A percentile compares a stretch with the other conserved stretches of the same genome.
phyloP scores from a whole-genome alignment of 2,113 vertebrate species.

The Rattus rattus region DNA sequence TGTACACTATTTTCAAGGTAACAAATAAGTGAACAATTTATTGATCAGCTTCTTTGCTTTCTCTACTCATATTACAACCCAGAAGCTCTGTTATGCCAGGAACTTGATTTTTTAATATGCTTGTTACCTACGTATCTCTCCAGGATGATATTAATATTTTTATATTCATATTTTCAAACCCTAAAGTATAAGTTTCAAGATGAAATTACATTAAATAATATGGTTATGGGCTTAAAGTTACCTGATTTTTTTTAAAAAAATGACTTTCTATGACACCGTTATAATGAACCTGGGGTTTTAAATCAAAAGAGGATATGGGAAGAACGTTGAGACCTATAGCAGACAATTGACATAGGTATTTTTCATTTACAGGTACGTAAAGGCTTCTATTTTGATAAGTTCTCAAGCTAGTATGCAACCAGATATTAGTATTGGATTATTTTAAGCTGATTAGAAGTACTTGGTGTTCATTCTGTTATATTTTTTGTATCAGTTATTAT shows the following conservation, averaged over 20 bases:
- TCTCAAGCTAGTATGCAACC: not conserved
- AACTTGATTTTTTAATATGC: not conserved
- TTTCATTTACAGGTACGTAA: conserved; percentile 21
- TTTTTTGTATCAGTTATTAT: not conserved
- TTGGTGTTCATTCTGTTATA: not conserved
- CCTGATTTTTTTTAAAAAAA: not conserved
- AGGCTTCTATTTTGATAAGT: not conserved
- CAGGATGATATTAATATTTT: not conserved
- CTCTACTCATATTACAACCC: not conserved
- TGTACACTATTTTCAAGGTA: conserved; percentile 19
- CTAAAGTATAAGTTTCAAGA: not conserved
- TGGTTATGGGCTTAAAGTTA: not conserved
- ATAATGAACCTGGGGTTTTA: not conserved
- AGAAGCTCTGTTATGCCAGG: not conserved
- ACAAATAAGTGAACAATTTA: not conserved
- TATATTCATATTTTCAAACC: not conserved
- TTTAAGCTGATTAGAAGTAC: not conserved
- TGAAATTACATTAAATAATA: not conserved
- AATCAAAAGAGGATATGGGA: not conserved
- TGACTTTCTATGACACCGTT: not conserved
- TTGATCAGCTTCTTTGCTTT: not conserved
- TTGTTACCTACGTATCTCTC: not conserved
- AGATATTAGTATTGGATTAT: conserved; percentile 19
- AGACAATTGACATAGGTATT: not conserved
- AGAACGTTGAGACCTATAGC: not conserved